phyloP scores from a whole-genome alignment of 2,113 vertebrate genomes.

The Climacteris rufus region DNA sequence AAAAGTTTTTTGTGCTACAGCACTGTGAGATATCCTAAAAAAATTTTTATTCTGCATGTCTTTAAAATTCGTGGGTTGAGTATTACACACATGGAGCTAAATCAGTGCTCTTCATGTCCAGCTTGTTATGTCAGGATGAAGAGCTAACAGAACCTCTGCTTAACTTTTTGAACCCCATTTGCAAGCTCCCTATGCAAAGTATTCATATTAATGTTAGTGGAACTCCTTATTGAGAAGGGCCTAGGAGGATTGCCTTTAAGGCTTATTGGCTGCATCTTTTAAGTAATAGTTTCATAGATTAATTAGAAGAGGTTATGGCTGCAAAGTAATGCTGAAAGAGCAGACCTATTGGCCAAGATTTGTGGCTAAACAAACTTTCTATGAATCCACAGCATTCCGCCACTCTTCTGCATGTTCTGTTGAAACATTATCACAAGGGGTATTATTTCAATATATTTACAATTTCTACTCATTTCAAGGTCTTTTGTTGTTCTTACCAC shows the following conservation, averaged over 20 bases:
- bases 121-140: background rate
- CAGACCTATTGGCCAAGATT: background rate
- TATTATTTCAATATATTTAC: background rate
- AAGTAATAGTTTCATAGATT: background rate
- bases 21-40: background rate
- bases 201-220: background rate
- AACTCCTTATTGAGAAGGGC: background rate
- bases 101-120: background rate
- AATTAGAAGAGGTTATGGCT: background rate
- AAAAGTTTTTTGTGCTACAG: background rate
- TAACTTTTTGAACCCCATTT: background rate
- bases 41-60: background rate
- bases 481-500: background rate
- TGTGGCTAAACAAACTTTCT: background rate
- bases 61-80: background rate
- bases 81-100: background rate
- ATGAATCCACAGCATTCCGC: background rate
- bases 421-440: background rate
- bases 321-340: background rate
- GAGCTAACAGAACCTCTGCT: background rate
- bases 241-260: background rate
- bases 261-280: background rate
- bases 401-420: background rate
- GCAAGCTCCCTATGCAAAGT: background rate
- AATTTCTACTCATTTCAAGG: background rate